Evolutionary conservation across 1,140 invertebrate species (phyloP), one percentile per base, ranked within the genome.

Genomic region (Pygmarrhopalites habei): DNA sequence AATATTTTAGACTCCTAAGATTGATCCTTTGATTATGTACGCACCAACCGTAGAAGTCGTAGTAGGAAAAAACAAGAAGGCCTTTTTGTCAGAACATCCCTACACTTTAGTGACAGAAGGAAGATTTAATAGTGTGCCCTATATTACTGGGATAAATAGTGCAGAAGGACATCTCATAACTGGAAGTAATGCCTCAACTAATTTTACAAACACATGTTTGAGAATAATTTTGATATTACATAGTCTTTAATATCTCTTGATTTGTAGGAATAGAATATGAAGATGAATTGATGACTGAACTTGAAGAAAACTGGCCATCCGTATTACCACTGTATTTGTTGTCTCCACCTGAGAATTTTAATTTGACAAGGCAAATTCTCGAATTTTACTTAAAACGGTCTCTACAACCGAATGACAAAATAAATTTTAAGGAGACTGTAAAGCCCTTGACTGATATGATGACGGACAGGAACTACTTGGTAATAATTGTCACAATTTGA

Each of bases 11-110:
- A 35, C 29, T 15, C 1, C 47, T 7, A 23, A 62, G 3, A 30
- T 44, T 7, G 25, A 66, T n/a, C 56, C 60, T 3, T 19, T 56
- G 12, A 19, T 55, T 15, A 43, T 52, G 4, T 66, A 64, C 47
- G 56, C 1, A 1, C 60, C 65, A 19, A 58, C 60, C n/a, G 46
- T 66, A 10, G 65, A 66, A 59, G 14, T 19, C 2, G 21, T 5
- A 21, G 35, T 53, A 53, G 28, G 49, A 39, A 19, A 41, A 2
- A 23, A 21, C 5, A 32, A 28, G 7, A 17, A 57, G 3, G 28
- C n/a, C 4, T 66, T 66, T 44, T n/a, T 66, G 17, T n/a, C 53
- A 12, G 65, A 62, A 10, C 56, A 62, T 46, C 60, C 65, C 12
- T 55, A 39, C 30, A 52, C 44, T 30, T 14, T 62, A 32, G 17